phyloP scores from a whole-genome alignment of 2,113 vertebrate species.

The Plotosus lineatus region DNA sequence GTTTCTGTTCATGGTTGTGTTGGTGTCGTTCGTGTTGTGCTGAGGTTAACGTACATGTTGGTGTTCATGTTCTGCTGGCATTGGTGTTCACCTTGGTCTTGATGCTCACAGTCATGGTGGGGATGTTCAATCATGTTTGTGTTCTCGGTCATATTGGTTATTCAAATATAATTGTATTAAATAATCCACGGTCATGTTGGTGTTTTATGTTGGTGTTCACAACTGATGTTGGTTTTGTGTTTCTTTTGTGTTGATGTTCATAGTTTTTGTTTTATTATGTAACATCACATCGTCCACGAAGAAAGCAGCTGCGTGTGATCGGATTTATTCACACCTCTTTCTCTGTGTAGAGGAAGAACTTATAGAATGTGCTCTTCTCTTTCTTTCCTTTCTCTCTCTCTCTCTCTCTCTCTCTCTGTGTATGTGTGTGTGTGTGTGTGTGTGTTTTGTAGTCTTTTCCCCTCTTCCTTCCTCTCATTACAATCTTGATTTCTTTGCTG shows the following conservation, averaged over 20 bases:
- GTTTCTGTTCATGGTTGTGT: too few relatives aligned
- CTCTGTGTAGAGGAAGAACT: background rate
- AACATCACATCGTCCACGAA: background rate
- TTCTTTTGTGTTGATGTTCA: background rate
- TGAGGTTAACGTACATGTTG: too few relatives aligned
- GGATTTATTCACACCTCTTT: background rate
- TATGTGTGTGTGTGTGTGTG: too few relatives aligned
- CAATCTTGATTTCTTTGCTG: slow-evolving; percentile 5
- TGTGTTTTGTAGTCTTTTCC: background rate
- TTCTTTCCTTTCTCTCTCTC: background rate
- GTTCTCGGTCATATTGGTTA: too few relatives aligned
- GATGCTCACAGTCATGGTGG: too few relatives aligned
- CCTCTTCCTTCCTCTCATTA: background rate
- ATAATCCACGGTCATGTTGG: too few relatives aligned
- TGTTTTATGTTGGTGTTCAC: too few relatives aligned
- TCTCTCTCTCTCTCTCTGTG: background rate
- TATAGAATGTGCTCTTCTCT: background rate
- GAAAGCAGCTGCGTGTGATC: background rate
- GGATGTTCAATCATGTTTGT: too few relatives aligned
- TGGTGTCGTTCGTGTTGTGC: too few relatives aligned
- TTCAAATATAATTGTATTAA: too few relatives aligned
- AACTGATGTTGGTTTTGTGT: background rate
- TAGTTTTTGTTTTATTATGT: background rate
- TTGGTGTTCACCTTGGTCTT: too few relatives aligned
- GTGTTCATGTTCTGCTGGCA: too few relatives aligned